Evolutionary conservation across 2,113 vertebrate species (phyloP), one percentile per base, ranked within the genome.

Genomic region (Salvelinus alpinus): DNA sequence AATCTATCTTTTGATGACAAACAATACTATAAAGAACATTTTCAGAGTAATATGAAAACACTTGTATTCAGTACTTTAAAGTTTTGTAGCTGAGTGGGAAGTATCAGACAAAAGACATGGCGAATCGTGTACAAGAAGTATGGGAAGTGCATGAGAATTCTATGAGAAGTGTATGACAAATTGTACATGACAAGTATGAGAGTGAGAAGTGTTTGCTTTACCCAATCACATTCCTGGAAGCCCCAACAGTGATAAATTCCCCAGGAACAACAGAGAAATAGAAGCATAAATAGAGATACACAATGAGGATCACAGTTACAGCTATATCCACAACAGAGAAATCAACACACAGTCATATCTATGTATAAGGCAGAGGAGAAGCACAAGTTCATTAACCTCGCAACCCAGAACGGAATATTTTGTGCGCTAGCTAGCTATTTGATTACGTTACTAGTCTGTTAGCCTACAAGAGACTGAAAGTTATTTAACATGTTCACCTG

Each of bases 181-280:
- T 5, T 51, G 9, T 14, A 29, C 18, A 67, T 5, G 38, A 75
- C 22, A 74, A 27, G 22, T 60, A 57, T 73, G 27, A 69, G 24
- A 80, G 71, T 38, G 77, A 82, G 79, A 91, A 90, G 80, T 78
- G 78, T 82, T 81, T 80, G 62, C 48, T 92, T 94, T 94, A 94
- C 94, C 94, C 94, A 92, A 94, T 91, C 89, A 94, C 91, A 94
- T 94, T 94, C 91, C 94, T 94, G 92, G 90, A 59, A 84, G 89
- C 89, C 91, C 88, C 90, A 90, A 93, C 90, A 94, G 92, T 87
- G 86, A 94, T 66, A 94, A 76, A 90, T 91, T 93, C 89, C 92
- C 92, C 90, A 93, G 93, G 92, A 92, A 93, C 87, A 92, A 94
- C 91, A 94, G 84, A 93, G 90, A 91, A 90, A 91, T 81, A 60